Conservation (phyloP, 92 coral and sea anemone genomes). For the Plumapathes pennacea region DNA sequence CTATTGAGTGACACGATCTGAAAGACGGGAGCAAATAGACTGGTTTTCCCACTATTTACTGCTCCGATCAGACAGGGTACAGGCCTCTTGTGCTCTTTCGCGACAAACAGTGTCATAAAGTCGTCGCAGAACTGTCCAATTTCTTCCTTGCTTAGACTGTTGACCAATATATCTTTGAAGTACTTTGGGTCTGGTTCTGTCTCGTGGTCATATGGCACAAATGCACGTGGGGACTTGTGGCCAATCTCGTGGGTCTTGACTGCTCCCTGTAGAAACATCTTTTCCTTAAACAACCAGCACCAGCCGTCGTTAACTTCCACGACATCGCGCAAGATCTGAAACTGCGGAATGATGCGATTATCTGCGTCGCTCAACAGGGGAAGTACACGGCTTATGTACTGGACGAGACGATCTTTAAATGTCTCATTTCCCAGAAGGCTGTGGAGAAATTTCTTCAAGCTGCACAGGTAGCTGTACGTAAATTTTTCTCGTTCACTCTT, state of each 20-base stretch:
- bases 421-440: constrained; percentile 41
- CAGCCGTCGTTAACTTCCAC: constrained; percentile 40
- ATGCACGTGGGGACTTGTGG: too few relatives aligned
- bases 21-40: not conserved
- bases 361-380: constrained; percentile 35
- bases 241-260: constrained; percentile 12
- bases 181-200: too few relatives aligned
- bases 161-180: too few relatives aligned
- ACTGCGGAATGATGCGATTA: constrained; percentile 10
- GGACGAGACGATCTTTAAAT: constrained; percentile 35
- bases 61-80: not conserved
- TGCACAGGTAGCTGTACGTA: constrained; percentile 21
- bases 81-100: not conserved
- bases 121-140: constrained; percentile 1
- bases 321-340: constrained; percentile 14
- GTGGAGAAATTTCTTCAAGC: constrained; percentile 34
- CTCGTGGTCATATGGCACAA: too few relatives aligned
- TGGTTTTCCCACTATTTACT: constrained; percentile 1
- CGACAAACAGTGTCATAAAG: not conserved
- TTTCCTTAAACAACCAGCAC: constrained; percentile 12
- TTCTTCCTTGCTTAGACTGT: too few relatives aligned
- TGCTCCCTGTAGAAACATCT: constrained; percentile 6
- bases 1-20: not conserved
- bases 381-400: constrained; percentile 21
- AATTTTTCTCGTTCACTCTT: not conserved